Percentiles rank a stretch among this genome's conserved stretches.
phyloP scores from a whole-genome alignment of 2,888 invertebrate genomes.

The Pristionchus maxplancki region DNA sequence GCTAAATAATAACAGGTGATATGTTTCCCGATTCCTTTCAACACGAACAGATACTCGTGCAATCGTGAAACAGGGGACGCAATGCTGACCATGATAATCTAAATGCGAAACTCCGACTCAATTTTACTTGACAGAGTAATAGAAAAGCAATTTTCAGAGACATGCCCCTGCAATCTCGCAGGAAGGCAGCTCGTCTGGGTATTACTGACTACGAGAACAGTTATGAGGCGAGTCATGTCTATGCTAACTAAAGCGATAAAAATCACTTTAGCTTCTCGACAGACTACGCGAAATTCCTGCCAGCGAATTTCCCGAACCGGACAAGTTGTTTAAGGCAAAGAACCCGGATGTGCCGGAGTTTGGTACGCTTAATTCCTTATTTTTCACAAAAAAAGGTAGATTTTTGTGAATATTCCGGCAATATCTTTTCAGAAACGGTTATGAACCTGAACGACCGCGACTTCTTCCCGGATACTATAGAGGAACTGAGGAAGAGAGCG shows the following conservation, averaged over 20 bases:
- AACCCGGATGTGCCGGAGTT: background rate
- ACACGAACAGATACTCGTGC: too few species aligned
- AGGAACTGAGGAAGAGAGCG: slow-evolving; percentile 3
- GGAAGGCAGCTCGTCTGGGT: background rate
- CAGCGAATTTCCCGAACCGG: background rate
- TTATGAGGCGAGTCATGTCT: background rate
- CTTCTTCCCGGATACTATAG: background rate
- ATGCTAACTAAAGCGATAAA: background rate
- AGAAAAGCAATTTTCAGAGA: too few species aligned
- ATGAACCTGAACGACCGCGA: background rate
- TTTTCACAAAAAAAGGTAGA: too few species aligned
- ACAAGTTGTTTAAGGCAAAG: background rate
- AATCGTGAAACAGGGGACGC: too few species aligned
- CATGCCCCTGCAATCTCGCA: background rate
- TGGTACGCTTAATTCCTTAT: background rate
- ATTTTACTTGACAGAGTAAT: too few species aligned
- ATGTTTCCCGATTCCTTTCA: too few species aligned
- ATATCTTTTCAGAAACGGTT: slow-evolving; percentile 10
- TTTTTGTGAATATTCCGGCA: too few species aligned
- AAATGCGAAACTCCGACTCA: too few species aligned
- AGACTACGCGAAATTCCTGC: background rate
- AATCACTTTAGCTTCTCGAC: background rate
- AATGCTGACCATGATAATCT: too few species aligned
- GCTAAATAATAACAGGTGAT: slow-evolving; percentile 52
- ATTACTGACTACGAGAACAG: background rate